phyloP scores from a whole-genome alignment of 2,888 invertebrate genomes.

The Tenthredo livida region DNA sequence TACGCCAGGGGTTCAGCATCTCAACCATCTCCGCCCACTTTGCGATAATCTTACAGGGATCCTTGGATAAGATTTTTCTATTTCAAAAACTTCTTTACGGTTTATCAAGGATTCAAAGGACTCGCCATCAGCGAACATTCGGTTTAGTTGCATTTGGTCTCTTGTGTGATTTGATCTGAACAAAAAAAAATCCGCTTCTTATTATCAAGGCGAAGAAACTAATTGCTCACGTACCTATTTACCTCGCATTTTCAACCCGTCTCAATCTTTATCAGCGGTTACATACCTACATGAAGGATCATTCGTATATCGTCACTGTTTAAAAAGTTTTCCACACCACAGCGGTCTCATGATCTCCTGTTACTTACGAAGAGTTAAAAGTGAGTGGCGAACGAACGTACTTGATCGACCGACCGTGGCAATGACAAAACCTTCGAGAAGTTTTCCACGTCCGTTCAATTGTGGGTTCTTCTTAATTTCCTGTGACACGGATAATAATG shows the following conservation, averaged over 20 bases:
- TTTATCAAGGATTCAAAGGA: not conserved
- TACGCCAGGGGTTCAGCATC: constrained; percentile 63
- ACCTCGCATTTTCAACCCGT: not conserved
- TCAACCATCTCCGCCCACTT: constrained; percentile 65
- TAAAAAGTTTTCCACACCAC: not conserved
- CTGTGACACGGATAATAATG: constrained; percentile 23
- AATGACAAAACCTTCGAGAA: constrained; percentile 1
- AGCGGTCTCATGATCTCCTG: constrained; percentile 61
- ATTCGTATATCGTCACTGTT: not conserved
- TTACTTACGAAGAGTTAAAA: constrained; percentile 64
- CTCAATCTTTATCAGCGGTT: not conserved
- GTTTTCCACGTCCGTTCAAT: not conserved
- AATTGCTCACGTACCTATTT: not conserved
- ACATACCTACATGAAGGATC: not conserved
- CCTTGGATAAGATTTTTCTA: not conserved
- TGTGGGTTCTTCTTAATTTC: constrained; percentile 4
- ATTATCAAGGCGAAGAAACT: not conserved
- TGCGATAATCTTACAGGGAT: constrained; percentile 46
- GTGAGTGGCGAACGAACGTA: constrained; percentile 72
- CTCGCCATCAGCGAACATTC: not conserved
- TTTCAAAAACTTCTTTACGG: not conserved
- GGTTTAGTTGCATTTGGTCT: not conserved
- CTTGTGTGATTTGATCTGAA: not conserved
- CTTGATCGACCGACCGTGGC: constrained; percentile 24
- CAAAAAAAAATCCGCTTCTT: not conserved